These are phyloP conservation scores for Bombus affinis DNA, from an alignment of 1,140 invertebrate genomes.

Conservation along the genomic window DNA sequence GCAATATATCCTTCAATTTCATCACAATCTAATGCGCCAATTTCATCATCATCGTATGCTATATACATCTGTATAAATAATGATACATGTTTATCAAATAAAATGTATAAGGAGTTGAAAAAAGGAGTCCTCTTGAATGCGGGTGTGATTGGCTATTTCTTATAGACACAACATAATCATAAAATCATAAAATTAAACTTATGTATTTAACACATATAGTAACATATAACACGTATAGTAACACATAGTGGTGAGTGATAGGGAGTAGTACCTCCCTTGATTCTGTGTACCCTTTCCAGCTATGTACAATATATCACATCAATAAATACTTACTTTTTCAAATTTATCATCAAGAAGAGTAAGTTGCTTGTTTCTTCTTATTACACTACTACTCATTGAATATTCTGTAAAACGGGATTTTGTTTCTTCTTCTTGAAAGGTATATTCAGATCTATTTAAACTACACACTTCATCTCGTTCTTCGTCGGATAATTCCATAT, in stretches of 20 bases:
- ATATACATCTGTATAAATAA: constrained; percentile 87
- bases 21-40: constrained; percentile 93
- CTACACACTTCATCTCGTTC: constrained; percentile 83
- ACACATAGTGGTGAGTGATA: no score
- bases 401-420: constrained; percentile 96
- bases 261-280: no score
- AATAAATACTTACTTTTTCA: constrained; percentile 88
- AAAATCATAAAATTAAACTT: no score
- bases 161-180: no score
- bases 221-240: no score
- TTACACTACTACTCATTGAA: constrained; percentile 96
- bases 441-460: constrained; percentile 80
- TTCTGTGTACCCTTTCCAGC: no score
- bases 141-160: no score
- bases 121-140: no score
- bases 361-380: constrained; percentile 92
- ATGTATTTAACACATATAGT: no score
- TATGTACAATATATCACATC: background rate
- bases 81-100: background rate
- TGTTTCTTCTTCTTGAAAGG: constrained; percentile 89
- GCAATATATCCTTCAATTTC: constrained; percentile 93
- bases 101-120: background rate
- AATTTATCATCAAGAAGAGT: constrained; percentile 94
- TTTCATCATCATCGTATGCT: constrained; percentile 94
- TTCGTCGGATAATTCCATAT: constrained; percentile 79